A percentile compares a stretch with the other conserved stretches of the same genome.
Conservation (phyloP, 2,797 vertebrate genomes). For the Dryobates pubescens region DNA sequence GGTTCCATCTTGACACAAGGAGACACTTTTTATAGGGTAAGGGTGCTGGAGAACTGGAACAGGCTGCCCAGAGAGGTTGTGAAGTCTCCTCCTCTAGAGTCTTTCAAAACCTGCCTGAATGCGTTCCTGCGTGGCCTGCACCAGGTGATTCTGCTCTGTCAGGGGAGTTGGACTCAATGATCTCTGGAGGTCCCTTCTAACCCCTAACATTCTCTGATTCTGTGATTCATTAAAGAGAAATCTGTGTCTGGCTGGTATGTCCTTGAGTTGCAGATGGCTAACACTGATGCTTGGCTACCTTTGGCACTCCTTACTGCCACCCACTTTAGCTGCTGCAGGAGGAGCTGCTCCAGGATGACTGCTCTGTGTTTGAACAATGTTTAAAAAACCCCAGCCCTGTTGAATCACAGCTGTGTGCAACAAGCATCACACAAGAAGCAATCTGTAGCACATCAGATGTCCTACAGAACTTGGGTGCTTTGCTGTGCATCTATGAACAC, state of each 20-base stretch:
- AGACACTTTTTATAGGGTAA: too few species aligned
- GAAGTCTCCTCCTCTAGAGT: too few species aligned
- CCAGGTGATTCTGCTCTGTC: too few species aligned
- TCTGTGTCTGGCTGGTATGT: background rate
- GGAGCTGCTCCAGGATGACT: background rate
- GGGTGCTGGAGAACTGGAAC: too few species aligned
- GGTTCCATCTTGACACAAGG: too few species aligned
- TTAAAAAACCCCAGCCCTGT: background rate
- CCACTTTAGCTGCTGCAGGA: background rate
- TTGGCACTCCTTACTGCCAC: background rate
- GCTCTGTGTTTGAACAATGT: fast-evolving
- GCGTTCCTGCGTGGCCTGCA: too few species aligned
- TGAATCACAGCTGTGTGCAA: background rate
- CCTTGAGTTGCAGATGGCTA: background rate
- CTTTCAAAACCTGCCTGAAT: too few species aligned
- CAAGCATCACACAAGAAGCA: background rate
- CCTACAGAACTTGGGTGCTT: background rate
- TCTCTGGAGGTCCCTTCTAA: too few species aligned
- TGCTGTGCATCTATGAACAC: background rate
- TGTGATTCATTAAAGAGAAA: background rate
- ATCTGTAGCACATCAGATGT: fast-evolving
- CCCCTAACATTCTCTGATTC: too few species aligned
- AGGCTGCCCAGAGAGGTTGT: too few species aligned
- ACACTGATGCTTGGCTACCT: background rate
- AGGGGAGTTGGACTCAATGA: too few species aligned